Evolutionary conservation across 2,113 vertebrate species (phyloP), one percentile per base, ranked within the genome.

Genomic region (Glaucomys volans): DNA sequence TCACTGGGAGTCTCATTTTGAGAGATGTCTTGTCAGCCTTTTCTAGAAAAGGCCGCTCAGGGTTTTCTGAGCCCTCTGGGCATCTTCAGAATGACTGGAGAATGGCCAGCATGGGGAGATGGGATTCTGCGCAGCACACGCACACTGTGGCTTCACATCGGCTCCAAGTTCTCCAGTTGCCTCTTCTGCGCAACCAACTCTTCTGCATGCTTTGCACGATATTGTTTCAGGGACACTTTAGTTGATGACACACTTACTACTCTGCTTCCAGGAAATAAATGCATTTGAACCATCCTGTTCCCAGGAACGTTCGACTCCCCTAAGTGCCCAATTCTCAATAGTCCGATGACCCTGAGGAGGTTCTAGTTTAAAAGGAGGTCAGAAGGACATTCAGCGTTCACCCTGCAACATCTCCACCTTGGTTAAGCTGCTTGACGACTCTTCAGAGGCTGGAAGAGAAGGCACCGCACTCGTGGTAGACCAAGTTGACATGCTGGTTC

Each of bases 211-310:
- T 99, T 99, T 96, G 99, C 99, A 0, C 99, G 98, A 96, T 99
- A 99, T n/a, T 99, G 99, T 71, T 99, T 99, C n/a, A 99, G 98
- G 0, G 99, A 99, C 16, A 99, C 99, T 95, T 99, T 99, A 95
- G 98, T 98, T 0, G 98, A 79, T 0, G 98, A 98, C 0, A 92
- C 90, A 1, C 94, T 99, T 99, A 81, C 91, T 96, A 17, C 22
- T 90, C 50, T 96, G 98, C 44, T 98, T 98, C 28, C 95, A 97
- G 35, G 96, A 87, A 88, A 94, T 71, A 90, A 98, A 98, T 2
- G 95, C 67, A 42, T 95, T 95, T 1, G 98, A 97, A 1, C 97
- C 88, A 89, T 98, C 98, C 82, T 98, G 98, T 83, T 98, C 98
- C 8, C 84, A 95, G 8, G 98, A 97, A 84, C 98, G 98, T 93